These are phyloP conservation scores for Caenorhabditis afra DNA, from an alignment of 2,888 invertebrate species.

Conservation along the genomic window DNA sequence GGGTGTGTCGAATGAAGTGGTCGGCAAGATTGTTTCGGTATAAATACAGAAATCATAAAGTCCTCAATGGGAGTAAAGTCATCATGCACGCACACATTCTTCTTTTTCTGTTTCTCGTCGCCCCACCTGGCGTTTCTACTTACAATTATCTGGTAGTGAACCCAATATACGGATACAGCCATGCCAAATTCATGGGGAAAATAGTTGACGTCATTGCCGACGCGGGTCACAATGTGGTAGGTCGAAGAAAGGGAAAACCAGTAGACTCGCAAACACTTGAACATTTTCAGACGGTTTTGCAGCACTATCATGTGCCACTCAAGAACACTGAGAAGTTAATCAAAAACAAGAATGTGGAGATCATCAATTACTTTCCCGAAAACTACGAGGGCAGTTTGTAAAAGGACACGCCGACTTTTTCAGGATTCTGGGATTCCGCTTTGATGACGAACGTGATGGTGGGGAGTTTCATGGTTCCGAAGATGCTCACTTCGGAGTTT, in stretches of 20 bases:
- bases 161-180: slow-evolving; percentile 50
- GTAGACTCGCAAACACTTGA: background rate
- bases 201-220: slow-evolving; percentile 41
- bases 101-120: background rate
- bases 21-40: background rate
- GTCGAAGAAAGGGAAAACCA: too few relatives aligned
- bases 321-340: slow-evolving; percentile 34
- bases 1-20: background rate
- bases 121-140: background rate
- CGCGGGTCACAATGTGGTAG: slow-evolving; percentile 51
- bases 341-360: slow-evolving; percentile 39
- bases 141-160: slow-evolving; percentile 42
- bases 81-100: background rate
- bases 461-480: slow-evolving; percentile 13
- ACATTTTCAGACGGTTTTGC: slow-evolving; percentile 42
- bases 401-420: slow-evolving; percentile 20
- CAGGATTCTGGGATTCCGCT: slow-evolving; percentile 19
- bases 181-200: slow-evolving; percentile 42
- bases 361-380: slow-evolving; percentile 49
- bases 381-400: slow-evolving; percentile 23
- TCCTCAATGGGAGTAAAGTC: background rate
- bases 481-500: slow-evolving; percentile 10
- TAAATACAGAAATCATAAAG: background rate
- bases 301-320: slow-evolving; percentile 29
- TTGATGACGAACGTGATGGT: slow-evolving; percentile 20